Evolutionary conservation across 2,888 invertebrate genomes (phyloP), one percentile per base, ranked within the genome.

Genomic region (Caenorhabditis japonica): DNA sequence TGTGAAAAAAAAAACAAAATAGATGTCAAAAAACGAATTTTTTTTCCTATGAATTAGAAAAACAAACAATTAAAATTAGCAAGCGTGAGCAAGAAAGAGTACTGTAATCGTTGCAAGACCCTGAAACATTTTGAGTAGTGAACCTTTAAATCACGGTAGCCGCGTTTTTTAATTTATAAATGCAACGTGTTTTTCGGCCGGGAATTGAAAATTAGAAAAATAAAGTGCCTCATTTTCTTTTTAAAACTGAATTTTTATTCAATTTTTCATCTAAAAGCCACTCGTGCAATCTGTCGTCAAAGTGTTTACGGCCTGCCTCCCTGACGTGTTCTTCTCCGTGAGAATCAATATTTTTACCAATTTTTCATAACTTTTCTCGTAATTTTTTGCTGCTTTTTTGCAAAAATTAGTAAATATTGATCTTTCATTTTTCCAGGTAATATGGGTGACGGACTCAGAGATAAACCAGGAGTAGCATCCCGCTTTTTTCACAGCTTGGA

Each of bases 391-490:
- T 12, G 8, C 33, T 36, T n/a, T 13, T 44, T 4, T 34, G 23
- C 12, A 21, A 21, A 38, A 17, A 8, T 12, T 52, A n/a, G 3
- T 5, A 0, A 51, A 34, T 15, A 0, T 19, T 49, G 44, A 55
- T 52, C 19, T 7, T n/a, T 41, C 13, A 27, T 12, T 5, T 21
- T 49, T 49, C 27, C 39, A 61, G 66, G 59, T 60, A 68, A 66
- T 44, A 86, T 86, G 86, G 85, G 86, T 38, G 85, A 79, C 60
- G 79, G 84, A 51, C 70, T 86, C 43, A 80, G 84, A 55, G 85
- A 86, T 59, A 76, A 75, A 46, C 87, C 87, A 10, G 82, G 83
- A 46, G 70, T 80, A 38, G 77, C 77, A 34, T 83, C 85, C 4
- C 66, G 79, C 13, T 81, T 87, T 58, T 85, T 79, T 64, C 75